These are phyloP conservation scores for Drosophila subpulchrella DNA, from an alignment of 1,140 invertebrate genomes.

Conservation along the genomic window DNA sequence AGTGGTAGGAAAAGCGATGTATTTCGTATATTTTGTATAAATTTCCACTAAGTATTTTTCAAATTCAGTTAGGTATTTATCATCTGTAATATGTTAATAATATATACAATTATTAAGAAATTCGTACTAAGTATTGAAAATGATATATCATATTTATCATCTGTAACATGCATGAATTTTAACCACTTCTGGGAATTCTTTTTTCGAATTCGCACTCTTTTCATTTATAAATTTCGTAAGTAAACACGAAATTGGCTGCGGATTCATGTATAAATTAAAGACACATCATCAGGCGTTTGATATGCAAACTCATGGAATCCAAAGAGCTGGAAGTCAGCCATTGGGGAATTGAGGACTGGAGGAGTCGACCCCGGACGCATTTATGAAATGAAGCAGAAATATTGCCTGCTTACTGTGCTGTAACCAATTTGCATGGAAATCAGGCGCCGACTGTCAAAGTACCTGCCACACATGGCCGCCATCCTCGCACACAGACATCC, in stretches of 20 bases:
- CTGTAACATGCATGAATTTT: too few relatives aligned
- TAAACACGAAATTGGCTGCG: slow-evolving; percentile 26
- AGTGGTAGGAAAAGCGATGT: not conserved
- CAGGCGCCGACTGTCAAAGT: slow-evolving; percentile 64
- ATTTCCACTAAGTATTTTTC: too few relatives aligned
- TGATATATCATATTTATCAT: too few relatives aligned
- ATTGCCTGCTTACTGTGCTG: slow-evolving; percentile 80
- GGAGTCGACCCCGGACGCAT: slow-evolving; percentile 54
- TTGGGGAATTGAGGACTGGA: slow-evolving; percentile 35
- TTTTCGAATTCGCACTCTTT: not conserved
- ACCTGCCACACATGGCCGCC: slow-evolving; percentile 31
- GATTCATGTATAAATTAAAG: slow-evolving; percentile 69
- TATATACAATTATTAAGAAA: too few relatives aligned
- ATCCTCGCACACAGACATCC: slow-evolving; percentile 57
- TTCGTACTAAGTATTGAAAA: too few relatives aligned
- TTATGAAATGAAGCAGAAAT: slow-evolving; percentile 81
- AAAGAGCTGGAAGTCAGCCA: slow-evolving; percentile 26
- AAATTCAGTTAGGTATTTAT: too few relatives aligned
- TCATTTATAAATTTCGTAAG: not conserved
- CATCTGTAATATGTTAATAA: too few relatives aligned
- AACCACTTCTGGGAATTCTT: not conserved
- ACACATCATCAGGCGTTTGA: slow-evolving; percentile 52
- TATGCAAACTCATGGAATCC: slow-evolving; percentile 68
- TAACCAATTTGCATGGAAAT: slow-evolving; percentile 82
- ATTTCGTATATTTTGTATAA: too few relatives aligned